Evolutionary conservation across 2,888 invertebrate species (phyloP), one percentile per base, ranked within the genome.

Genomic region (Alloscopus bannaensis): DNA sequence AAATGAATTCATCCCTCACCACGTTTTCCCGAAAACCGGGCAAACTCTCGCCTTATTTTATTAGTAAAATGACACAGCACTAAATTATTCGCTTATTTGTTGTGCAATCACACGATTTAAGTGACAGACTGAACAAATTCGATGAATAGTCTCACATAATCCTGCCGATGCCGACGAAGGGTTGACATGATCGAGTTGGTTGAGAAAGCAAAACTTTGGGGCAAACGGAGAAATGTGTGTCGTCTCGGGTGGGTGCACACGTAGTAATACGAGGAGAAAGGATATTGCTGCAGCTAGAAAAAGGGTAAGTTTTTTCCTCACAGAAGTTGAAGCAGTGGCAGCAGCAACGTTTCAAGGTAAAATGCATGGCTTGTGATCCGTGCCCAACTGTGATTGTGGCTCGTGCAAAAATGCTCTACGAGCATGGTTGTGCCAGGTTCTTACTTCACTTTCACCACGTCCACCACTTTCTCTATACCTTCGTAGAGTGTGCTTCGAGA

Each of bases 361-460:
- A 36, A 47, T n/a, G n/a, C 11, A 24, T 52, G 20, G 11, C 4
- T 3, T 26, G 59, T 59, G 59, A 59, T 29, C 31, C 50, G 3
- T 50, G 66, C 59, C 57, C 66, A 66, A 75, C 75, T 66, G 66
- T 75, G 75, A 75, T 75, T 75, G 75, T 75, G 75, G 65, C 66
- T 45, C 45, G 36, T 75, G 65, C 57, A 75, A 66, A 75, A 71
- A 73, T 65, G 73, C 29, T 73, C 50, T 45, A 42, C 31, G 60
- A 62, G 65, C 40, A 42, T 71, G 71, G 60, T 62, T 36, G 29
- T 71, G 71, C 60, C 50, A 62, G 71, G 47, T 16, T 36, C 52
- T 47, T 45, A 31, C 57, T 68, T 55, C 31, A 59, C 59, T 59
- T 36, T 36, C 59, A n/a, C n/a, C n/a, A 59, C 59, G 36, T 59